These are phyloP conservation scores for Synergus japonicus DNA, from an alignment of 2,888 invertebrate genomes.

Conservation along the genomic window DNA sequence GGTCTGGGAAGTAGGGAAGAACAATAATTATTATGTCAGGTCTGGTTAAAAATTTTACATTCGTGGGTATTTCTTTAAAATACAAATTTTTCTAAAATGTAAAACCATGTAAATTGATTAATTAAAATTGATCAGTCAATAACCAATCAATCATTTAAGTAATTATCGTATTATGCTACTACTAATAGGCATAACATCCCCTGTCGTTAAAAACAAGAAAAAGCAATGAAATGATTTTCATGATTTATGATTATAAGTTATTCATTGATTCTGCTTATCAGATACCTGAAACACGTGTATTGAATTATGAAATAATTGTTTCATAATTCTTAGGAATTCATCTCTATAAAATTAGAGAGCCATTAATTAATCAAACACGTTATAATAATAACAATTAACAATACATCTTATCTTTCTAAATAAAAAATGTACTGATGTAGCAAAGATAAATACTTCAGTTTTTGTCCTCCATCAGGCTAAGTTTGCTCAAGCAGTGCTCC, in stretches of 20 bases:
- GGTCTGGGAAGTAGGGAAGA: neutral
- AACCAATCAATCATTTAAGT: neutral
- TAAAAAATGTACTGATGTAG: neutral
- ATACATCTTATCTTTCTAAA: no score
- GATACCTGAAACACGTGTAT: neutral
- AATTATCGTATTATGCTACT: neutral
- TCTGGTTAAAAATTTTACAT: neutral
- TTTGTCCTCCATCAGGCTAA: neutral
- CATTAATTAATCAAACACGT: no score
- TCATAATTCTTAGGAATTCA: neutral
- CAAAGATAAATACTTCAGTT: neutral
- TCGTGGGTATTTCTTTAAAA: neutral
- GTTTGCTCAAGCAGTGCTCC: neutral
- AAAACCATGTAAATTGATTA: neutral
- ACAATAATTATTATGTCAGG: neutral
- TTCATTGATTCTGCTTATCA: neutral
- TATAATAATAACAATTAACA: neutral
- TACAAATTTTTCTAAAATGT: neutral
- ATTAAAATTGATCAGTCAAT: neutral
- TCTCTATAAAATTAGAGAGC: no score
- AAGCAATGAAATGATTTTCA: neutral
- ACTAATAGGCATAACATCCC: neutral
- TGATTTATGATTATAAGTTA: neutral
- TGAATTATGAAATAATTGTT: neutral
- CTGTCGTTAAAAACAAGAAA: neutral